Conservation (phyloP, 2,888 invertebrate species). For the Steinernema scapterisci region DNA sequence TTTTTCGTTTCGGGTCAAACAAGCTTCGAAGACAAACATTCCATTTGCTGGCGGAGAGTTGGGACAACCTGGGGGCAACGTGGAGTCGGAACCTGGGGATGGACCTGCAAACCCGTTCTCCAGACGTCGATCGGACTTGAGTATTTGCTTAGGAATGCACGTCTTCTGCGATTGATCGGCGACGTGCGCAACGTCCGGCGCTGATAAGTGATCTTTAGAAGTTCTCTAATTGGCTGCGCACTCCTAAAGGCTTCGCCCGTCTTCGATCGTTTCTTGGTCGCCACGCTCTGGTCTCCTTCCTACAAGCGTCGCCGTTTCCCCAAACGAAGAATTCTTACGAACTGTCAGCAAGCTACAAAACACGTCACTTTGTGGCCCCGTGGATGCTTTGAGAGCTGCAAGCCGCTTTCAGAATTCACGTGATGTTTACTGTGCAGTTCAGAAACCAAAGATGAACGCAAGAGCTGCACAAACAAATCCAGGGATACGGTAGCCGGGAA, state of each 20-base stretch:
- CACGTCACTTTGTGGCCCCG: not conserved
- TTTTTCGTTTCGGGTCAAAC: too few relatives aligned
- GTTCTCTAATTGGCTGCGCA: not conserved
- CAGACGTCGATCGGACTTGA: not conserved
- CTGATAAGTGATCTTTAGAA: conserved; percentile 24
- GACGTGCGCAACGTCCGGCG: not conserved
- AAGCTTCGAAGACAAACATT: too few relatives aligned
- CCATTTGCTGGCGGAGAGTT: too few relatives aligned
- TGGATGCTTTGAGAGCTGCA: not conserved
- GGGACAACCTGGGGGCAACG: not conserved
- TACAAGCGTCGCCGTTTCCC: too few relatives aligned
- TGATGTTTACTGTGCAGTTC: not conserved
- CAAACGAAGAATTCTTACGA: too few relatives aligned
- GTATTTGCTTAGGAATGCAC: conserved; percentile 29
- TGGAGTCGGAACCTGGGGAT: not conserved
- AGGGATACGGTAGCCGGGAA: not conserved
- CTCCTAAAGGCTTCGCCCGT: not conserved
- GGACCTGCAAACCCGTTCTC: not conserved
- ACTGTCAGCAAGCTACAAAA: not conserved
- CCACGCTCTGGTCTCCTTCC: too few relatives aligned
- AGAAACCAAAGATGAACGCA: conserved; percentile 4
- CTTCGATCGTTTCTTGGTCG: not conserved
- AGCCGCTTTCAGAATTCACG: not conserved
- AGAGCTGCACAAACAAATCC: not conserved
- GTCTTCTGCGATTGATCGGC: conserved; percentile 6